Conservation (phyloP, 2,888 invertebrate species). For the Crocallis elinguaria region DNA sequence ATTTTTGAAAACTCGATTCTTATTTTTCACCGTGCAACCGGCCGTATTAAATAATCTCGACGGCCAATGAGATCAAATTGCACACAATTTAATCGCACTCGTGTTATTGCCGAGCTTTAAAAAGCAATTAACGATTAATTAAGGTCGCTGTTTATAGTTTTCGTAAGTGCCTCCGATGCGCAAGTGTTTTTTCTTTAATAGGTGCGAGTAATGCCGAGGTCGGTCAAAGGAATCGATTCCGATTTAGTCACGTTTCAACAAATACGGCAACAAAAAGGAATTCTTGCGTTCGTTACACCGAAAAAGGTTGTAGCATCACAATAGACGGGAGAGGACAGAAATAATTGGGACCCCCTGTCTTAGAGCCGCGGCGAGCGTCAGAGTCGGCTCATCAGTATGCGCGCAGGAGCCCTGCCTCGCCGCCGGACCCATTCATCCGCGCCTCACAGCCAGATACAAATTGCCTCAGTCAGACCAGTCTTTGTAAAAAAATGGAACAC, state of each 20-base stretch:
- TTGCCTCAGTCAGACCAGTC: constrained; percentile 61
- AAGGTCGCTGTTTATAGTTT: constrained; percentile 42
- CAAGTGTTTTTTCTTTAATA: constrained; percentile 38
- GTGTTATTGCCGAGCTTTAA: constrained; percentile 48
- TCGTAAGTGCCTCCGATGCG: constrained; percentile 32
- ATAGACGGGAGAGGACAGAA: constrained; percentile 54
- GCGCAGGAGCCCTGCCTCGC: constrained; percentile 41
- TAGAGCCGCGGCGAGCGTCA: constrained; percentile 40
- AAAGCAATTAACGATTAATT: constrained; percentile 56
- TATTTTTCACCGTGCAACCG: constrained; percentile 67
- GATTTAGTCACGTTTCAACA: constrained; percentile 36
- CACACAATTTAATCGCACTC: constrained; percentile 57
- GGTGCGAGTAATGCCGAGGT: constrained; percentile 17
- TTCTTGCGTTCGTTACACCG: constrained; percentile 39
- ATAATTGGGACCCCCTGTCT: constrained; percentile 61
- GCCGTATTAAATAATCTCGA: constrained; percentile 66
- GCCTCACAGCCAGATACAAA: constrained; percentile 71
- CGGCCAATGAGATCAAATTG: constrained; percentile 69
- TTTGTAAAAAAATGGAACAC: constrained; percentile 59
- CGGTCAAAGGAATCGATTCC: constrained; percentile 23
- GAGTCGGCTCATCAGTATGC: constrained; percentile 68
- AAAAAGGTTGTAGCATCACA: constrained; percentile 47
- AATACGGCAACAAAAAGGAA: constrained; percentile 36
- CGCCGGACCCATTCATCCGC: constrained; percentile 63
- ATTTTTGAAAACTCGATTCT: constrained; percentile 72